Conservation (phyloP, 2,888 invertebrate genomes). For the Euplagia quadripunctaria region DNA sequence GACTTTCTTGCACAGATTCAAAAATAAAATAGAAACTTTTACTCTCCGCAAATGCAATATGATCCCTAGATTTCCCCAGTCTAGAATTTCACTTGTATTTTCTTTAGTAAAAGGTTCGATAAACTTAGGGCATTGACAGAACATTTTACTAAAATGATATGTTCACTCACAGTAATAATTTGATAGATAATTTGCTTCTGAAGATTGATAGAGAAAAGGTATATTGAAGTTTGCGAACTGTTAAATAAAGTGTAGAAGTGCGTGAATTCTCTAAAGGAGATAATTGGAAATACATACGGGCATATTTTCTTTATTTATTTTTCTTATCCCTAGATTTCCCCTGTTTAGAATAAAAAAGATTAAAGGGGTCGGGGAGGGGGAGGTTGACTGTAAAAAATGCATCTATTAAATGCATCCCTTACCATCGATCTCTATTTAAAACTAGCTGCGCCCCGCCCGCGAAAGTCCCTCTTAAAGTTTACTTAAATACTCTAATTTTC, state of each 20-base stretch:
- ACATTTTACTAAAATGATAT: neutral
- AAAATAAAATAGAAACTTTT: slow-evolving; percentile 28
- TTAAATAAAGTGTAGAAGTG: neutral
- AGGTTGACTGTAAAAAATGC: no score
- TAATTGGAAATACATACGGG: no score
- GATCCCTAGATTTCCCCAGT: slow-evolving; percentile 60
- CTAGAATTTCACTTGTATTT: slow-evolving; percentile 76
- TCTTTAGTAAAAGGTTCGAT: slow-evolving; percentile 51
- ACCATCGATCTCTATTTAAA: no score
- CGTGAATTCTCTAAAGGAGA: neutral
- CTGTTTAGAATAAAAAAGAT: no score
- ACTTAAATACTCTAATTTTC: no score
- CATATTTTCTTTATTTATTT: no score
- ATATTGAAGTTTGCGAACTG: neutral
- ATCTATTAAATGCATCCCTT: no score
- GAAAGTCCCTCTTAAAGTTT: no score
- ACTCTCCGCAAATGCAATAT: slow-evolving; percentile 41
- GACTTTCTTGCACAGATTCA: neutral
- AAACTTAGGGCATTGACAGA: slow-evolving; percentile 32
- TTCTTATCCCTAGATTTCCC: no score
- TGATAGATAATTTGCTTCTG: neutral
- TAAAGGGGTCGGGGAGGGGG: no score
- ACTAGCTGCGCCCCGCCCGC: no score
- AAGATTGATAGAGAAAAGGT: neutral
- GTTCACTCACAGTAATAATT: neutral